Conservation (phyloP, 2,888 invertebrate genomes). For the Stenichneumon culpator region DNA sequence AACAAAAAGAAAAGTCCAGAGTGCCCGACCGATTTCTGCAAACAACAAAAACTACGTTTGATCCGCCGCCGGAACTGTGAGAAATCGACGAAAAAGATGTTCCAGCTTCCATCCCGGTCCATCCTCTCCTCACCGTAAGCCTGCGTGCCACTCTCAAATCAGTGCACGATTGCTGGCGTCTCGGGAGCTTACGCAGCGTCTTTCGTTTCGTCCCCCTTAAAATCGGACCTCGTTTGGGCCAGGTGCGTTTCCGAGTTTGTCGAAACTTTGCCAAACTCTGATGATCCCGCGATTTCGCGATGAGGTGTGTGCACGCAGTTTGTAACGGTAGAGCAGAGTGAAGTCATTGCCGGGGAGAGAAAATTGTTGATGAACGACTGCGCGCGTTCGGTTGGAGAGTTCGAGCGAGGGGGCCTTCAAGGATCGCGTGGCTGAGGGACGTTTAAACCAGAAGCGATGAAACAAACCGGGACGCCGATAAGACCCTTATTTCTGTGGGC, state of each 20-base stretch:
- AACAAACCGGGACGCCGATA: constrained; percentile 75
- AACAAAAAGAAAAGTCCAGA: not conserved
- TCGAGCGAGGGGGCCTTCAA: constrained; percentile 61
- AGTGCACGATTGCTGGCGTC: constrained; percentile 10
- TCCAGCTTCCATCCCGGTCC: not conserved
- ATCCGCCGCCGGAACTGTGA: not conserved
- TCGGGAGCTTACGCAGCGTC: not conserved
- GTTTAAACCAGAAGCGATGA: constrained; percentile 74
- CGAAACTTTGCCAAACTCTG: constrained; percentile 28
- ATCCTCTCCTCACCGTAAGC: constrained; percentile 5
- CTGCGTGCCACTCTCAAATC: constrained; percentile 42
- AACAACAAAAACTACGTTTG: constrained; percentile 1
- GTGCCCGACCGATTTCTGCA: not conserved
- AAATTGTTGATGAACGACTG: constrained; percentile 43
- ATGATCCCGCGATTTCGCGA: constrained; percentile 37
- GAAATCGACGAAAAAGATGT: constrained; percentile 13
- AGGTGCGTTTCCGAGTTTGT: constrained; percentile 42
- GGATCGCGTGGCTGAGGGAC: constrained; percentile 79
- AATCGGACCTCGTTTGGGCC: not conserved
- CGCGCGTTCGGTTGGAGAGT: constrained; percentile 35
- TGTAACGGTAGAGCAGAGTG: constrained; percentile 9
- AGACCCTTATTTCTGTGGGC: constrained; percentile 71
- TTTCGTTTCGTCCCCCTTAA: constrained; percentile 12
- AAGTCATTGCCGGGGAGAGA: constrained; percentile 52
- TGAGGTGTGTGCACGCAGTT: constrained; percentile 40